A percentile compares a stretch with the other conserved stretches of the same genome.
Evolutionary conservation across 1,140 invertebrate species (phyloP).

Genomic region (Bombus picipes): DNA sequence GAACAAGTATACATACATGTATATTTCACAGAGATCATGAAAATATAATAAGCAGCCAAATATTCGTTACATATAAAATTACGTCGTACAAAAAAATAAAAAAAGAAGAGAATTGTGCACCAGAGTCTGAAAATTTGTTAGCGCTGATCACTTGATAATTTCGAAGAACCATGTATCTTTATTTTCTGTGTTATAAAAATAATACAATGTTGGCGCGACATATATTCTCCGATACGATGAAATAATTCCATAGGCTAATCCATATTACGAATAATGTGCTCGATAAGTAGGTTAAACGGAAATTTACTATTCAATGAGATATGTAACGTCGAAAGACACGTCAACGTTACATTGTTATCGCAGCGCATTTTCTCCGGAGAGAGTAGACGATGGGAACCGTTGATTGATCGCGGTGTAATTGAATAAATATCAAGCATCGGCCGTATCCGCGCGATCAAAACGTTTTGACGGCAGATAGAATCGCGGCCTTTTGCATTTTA

Average conservation of each 20-base stretch:
- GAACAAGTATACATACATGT: too few relatives aligned
- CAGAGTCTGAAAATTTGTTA: too few relatives aligned
- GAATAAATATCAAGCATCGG: neutral
- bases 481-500: constrained; percentile 7
- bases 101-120: too few relatives aligned
- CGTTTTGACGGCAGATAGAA: neutral
- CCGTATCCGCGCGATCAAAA: neutral
- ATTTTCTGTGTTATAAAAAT: too few relatives aligned
- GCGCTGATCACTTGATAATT: too few relatives aligned
- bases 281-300: neutral
- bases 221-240: too few relatives aligned
- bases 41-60: too few relatives aligned
- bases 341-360: neutral
- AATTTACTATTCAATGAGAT: neutral
- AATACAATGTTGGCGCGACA: too few relatives aligned
- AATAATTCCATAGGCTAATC: neutral
- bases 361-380: neutral
- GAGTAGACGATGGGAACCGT: neutral
- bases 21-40: too few relatives aligned
- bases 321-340: neutral
- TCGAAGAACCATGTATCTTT: too few relatives aligned
- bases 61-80: too few relatives aligned
- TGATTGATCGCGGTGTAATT: neutral
- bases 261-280: neutral
- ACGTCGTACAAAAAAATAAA: too few relatives aligned